phyloP scores from a whole-genome alignment of 2,888 invertebrate species.

The Tanypteryx hageni region DNA sequence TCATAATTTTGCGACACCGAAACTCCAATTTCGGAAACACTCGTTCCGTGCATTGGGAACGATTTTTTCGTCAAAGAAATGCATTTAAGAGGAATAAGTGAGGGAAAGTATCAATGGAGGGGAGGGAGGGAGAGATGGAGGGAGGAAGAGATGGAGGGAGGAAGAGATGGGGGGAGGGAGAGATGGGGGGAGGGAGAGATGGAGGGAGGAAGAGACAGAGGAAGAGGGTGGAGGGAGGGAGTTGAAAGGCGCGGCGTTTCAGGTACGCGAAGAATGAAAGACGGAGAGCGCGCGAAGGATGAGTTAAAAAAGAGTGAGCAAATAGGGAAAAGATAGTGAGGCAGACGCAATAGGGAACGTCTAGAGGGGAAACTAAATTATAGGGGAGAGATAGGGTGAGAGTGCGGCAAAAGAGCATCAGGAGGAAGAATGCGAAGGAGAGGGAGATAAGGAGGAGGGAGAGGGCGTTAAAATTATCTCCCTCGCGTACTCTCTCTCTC shows the following conservation, averaged over 20 bases:
- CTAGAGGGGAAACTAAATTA: neutral
- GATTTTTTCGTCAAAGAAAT: too few relatives aligned
- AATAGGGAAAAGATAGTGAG: neutral
- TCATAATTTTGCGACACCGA: too few relatives aligned
- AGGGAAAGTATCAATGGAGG: neutral
- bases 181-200: neutral
- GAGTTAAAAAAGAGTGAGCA: too few relatives aligned
- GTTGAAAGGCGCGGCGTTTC: neutral
- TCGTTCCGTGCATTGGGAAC: too few relatives aligned
- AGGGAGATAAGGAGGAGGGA: neutral
- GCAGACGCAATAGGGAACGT: neutral
- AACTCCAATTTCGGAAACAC: too few relatives aligned
- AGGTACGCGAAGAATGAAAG: neutral
- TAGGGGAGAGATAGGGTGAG: conserved; percentile 17
- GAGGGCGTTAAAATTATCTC: conserved; percentile 30
- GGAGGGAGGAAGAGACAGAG: conserved; percentile 24
- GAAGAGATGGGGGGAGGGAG: conserved; percentile 50
- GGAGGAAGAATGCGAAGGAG: neutral
- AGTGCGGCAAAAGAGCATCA: conserved; percentile 9
- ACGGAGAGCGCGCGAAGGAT: neutral
- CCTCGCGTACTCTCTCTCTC: neutral
- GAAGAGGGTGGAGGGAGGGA: conserved; percentile 47
- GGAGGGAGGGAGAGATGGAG: neutral
- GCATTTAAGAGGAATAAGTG: too few relatives aligned
- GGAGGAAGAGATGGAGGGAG: neutral